Base-by-base conservation (phyloP, 2,113 vertebrate species). In the Bostrychus sinensis region DNA sequence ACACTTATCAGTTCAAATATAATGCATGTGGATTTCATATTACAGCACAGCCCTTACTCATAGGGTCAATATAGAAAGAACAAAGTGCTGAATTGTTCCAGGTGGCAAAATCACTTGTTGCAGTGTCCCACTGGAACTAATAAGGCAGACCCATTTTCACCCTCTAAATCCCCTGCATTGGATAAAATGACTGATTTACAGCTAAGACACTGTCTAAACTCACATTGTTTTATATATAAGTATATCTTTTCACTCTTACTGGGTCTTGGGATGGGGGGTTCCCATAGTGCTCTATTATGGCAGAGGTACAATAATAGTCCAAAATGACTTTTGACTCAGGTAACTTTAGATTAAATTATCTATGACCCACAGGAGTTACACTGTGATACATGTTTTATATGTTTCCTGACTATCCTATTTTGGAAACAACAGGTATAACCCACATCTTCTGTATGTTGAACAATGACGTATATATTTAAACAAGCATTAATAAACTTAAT, bases 121-220 rank as follows among this genome's bases (percentile, higher is more conserved):
- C 83, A 67, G 62, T 23, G 77, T 90, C 89, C 90, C 91, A 28
- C 87, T 90, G 91, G 91, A 92, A 89, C 88, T 92, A 90, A 93
- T 92, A 89, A 89, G 77, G 67, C 81, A 83, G 89, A 89, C 91
- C 88, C 82, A 88, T 91, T 92, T 90, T 90, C 91, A 90, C 87
- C 86, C 85, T 84, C 70, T 86, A 89, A 92, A 90, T 86, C 86
- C 80, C 80, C 71, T 58, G 70, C 79, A 84, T 66, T 78, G 82
- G 83, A 72, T 78, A 64, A 83, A 88, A 84, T 85, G 90, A 88
- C 83, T 91, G 89, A 93, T 93, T 93, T 92, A 92, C 75, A 78
- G 72, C 85, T 85, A 69, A 68, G 77, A 88, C 80, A 75, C 79
- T 79, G 75, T 88, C 75, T 77, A 80, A 89, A 85, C 79, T 81